phyloP scores from a whole-genome alignment of 2,888 invertebrate genomes.

The Lasioglossum figueresi region DNA sequence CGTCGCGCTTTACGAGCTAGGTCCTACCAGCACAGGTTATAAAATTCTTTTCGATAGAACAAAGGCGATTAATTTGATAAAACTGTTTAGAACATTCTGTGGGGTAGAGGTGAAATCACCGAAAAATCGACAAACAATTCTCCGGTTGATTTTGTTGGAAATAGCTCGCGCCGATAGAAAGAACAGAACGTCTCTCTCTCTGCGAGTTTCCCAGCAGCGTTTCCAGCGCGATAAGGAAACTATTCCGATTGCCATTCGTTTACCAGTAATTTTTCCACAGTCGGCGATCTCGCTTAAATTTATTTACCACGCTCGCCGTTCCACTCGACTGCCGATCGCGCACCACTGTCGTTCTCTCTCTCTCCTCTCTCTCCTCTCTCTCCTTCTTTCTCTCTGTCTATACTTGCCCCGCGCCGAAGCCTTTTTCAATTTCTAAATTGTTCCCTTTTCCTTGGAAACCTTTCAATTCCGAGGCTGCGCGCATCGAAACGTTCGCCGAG shows the following conservation, averaged over 20 bases:
- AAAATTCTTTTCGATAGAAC: background rate
- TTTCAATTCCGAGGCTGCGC: slow-evolving; percentile 24
- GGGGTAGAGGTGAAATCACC: background rate
- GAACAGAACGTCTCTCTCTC: background rate
- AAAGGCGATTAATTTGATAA: background rate
- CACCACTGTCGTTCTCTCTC: background rate
- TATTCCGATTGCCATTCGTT: background rate
- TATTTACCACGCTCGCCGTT: slow-evolving; percentile 9
- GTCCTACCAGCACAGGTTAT: background rate
- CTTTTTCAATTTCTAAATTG: slow-evolving; percentile 37
- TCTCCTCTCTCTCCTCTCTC: no score
- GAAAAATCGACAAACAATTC: background rate
- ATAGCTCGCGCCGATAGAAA: background rate
- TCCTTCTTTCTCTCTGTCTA: no score
- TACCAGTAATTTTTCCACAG: background rate
- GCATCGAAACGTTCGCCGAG: slow-evolving; percentile 18
- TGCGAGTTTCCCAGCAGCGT: background rate
- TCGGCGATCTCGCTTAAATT: slow-evolving; percentile 7
- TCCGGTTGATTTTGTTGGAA: background rate
- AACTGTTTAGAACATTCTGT: background rate
- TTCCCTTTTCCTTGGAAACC: slow-evolving; percentile 8
- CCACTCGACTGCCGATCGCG: background rate
- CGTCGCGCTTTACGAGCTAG: background rate
- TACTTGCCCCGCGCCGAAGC: background rate
- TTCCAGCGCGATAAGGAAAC: background rate